A percentile compares a stretch with the other conserved stretches of the same genome.
phyloP scores from a whole-genome alignment of 2,888 invertebrate genomes.

The Nineta flava region DNA sequence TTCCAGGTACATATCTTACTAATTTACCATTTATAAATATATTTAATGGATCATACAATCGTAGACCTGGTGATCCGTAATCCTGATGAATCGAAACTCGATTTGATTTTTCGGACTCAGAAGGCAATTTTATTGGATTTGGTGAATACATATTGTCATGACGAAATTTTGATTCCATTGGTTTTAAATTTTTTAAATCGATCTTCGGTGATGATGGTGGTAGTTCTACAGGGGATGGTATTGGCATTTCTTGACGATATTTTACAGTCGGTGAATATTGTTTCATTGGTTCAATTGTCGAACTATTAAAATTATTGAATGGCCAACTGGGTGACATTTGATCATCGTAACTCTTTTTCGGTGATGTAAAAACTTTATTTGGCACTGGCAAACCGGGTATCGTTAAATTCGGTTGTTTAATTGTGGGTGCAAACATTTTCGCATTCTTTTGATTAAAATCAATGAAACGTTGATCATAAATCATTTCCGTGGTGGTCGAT shows the following conservation, averaged over 20 bases:
- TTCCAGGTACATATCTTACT: conserved; percentile 77
- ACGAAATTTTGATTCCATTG: not conserved
- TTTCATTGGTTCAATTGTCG: not conserved
- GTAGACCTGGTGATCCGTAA: not conserved
- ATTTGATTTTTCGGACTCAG: not conserved
- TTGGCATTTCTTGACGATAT: not conserved
- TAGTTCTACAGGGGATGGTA: not conserved
- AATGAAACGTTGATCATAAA: conserved; percentile 20
- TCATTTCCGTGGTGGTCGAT: conserved; percentile 5
- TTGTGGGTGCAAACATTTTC: conserved; percentile 26
- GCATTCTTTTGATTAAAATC: conserved; percentile 29
- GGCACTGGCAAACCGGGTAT: conserved; percentile 20
- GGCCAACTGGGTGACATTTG: conserved; percentile 1
- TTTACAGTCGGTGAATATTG: not conserved
- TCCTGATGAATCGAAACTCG: not conserved
- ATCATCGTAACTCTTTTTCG: conserved; percentile 3
- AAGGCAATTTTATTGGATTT: not conserved
- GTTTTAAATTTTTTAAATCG: not conserved
- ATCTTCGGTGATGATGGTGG: not conserved
- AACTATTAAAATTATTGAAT: not conserved
- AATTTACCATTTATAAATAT: conserved; percentile 47
- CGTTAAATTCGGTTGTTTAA: conserved; percentile 24
- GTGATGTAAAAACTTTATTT: conserved; percentile 7
- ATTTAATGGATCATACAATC: conserved; percentile 32
- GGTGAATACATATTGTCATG: not conserved